Conservation (phyloP, 2,797 vertebrate genomes). For the Galago senegalensis region DNA sequence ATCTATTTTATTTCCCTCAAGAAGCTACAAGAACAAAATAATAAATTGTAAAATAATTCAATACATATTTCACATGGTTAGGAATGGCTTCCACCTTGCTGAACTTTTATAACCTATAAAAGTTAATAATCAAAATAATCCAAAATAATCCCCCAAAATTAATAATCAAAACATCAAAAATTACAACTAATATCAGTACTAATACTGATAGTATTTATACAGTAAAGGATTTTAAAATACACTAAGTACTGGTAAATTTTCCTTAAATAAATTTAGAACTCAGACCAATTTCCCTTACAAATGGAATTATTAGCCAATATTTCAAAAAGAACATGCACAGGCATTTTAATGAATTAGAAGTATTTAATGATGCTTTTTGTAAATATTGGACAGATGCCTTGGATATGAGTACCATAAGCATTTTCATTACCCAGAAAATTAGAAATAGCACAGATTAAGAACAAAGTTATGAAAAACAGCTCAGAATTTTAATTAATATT, state of each 20-base stretch:
- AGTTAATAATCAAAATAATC: constrained; percentile 40
- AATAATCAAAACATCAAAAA: constrained; percentile 10
- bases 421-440: constrained; percentile 53
- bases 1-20: not conserved
- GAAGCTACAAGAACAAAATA: constrained; percentile 8
- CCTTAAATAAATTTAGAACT: constrained; percentile 35
- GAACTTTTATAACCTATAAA: not conserved
- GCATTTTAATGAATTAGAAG: constrained; percentile 66
- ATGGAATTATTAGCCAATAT: constrained; percentile 14
- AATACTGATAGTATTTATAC: not conserved
- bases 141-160: not conserved
- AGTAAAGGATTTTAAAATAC: not conserved
- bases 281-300: constrained; percentile 13
- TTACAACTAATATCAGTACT: not conserved
- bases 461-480: not conserved
- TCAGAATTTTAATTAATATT: constrained; percentile 18
- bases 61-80: not conserved
- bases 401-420: not conserved
- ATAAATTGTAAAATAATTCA: not conserved
- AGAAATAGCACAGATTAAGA: constrained; percentile 36
- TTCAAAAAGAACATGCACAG: constrained; percentile 44
- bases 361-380: constrained; percentile 22
- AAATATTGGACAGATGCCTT: constrained; percentile 42
- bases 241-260: not conserved
- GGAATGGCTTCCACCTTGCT: not conserved